Evolutionary conservation across 2,797 vertebrate species (phyloP), one percentile per base, ranked within the genome.

Genomic region (Hypotaenidia okinawae): DNA sequence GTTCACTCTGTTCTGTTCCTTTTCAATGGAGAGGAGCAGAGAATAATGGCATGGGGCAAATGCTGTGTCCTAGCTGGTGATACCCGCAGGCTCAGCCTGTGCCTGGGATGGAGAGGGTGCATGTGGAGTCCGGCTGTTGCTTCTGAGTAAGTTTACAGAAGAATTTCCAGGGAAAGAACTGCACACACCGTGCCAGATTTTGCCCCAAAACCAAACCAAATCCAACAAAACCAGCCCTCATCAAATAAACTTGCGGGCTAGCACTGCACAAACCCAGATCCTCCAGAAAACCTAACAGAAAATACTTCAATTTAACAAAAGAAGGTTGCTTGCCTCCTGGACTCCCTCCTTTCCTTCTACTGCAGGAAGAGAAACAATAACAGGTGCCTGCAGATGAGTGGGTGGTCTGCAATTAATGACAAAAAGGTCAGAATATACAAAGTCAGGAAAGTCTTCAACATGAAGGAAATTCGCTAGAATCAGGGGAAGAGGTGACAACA

Each of bases 231-330:
- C 4, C n/a, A 66, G 19, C 33, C 19, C 32, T 21, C 6, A 11
- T 80, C 30, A 72, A 88, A 72, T 67, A 75, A 89, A 80, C 18
- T 62, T 64, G 5, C 17, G 52, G 82, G 43, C 33, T 75, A 59
- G 74, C 22, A 47, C n/a, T 61, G 5, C 47, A 93, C 9, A 61
- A 93, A 57, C 6, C 5, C 39, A 61, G 67, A 37, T 17, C 78
- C n/a, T 49, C 5, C 0, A 0, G 59, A 66, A 88, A 74, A 51
- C 0, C 2, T 5, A 62, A 64, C 5, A 37, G 35, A 52, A 87
- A 39, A 30, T 12, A 11, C 17, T 87, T 75, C 47, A 62, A 84
- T 86, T 72, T 69, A 78, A 73, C 16, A 84, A 45, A 91, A 75
- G 22, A 63, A 68, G 4, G 13, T 33, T 28, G 22, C 41, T 94